phyloP scores from a whole-genome alignment of 1,140 invertebrate genomes.

The Belonocnema kinseyi region DNA sequence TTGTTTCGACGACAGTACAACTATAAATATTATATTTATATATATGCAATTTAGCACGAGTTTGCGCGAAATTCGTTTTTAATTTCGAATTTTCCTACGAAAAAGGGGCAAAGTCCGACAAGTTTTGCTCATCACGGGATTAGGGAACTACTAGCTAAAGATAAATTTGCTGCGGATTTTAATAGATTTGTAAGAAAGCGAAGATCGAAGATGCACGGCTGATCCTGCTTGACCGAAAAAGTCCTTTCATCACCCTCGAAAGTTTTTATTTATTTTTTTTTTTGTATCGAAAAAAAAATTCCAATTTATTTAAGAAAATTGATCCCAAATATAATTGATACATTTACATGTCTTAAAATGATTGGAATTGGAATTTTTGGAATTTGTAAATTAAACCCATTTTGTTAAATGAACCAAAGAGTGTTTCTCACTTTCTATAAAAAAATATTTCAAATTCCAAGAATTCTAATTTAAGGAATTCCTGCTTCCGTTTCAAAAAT shows the following conservation, averaged over 20 bases:
- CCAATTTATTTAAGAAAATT: no score
- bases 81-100: neutral
- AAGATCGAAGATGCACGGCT: neutral
- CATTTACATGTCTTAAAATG: no score
- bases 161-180: constrained; percentile 6
- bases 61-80: constrained; percentile 1
- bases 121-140: neutral
- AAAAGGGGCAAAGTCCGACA: neutral
- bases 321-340: no score
- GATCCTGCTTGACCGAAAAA: neutral
- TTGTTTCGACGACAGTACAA: constrained; percentile 16
- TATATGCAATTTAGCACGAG: constrained; percentile 17
- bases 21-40: constrained; percentile 7
- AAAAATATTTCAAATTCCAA: no score
- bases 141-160: neutral
- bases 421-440: no score
- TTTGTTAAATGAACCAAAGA: no score
- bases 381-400: no score
- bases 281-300: neutral
- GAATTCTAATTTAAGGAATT: neutral
- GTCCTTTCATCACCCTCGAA: neutral
- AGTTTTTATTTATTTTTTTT: neutral
- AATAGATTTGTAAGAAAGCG: constrained; percentile 1
- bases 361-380: no score
- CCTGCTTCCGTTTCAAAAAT: neutral